These are phyloP conservation scores for Acleris sparsana DNA, from an alignment of 2,888 invertebrate species.

Conservation along the genomic window DNA sequence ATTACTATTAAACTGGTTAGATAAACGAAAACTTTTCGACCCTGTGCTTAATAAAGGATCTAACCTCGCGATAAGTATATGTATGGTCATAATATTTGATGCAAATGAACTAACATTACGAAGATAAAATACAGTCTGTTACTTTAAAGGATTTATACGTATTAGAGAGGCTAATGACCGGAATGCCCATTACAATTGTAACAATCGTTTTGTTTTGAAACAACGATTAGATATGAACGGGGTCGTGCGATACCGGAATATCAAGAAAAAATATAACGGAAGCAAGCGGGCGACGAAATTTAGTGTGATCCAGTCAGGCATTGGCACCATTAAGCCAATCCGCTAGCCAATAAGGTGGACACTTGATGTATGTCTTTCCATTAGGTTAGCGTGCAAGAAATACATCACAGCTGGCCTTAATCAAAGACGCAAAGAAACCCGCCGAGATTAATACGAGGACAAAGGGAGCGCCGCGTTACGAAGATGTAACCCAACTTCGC, in stretches of 20 bases:
- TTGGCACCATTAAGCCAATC: slow-evolving; percentile 76
- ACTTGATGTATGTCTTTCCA: slow-evolving; percentile 82
- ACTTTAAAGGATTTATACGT: slow-evolving; percentile 19
- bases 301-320: slow-evolving; percentile 57
- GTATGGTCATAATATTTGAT: slow-evolving; percentile 56
- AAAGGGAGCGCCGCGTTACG: slow-evolving; percentile 61
- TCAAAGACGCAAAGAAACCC: slow-evolving; percentile 76
- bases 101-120: slow-evolving; percentile 56
- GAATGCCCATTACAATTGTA: neutral
- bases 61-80: slow-evolving; percentile 47
- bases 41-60: slow-evolving; percentile 46
- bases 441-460: slow-evolving; percentile 76
- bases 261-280: slow-evolving; percentile 45
- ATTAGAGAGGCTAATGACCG: slow-evolving; percentile 19
- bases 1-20: slow-evolving; percentile 33
- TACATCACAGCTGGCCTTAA: slow-evolving; percentile 79
- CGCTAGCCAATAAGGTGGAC: slow-evolving; percentile 78
- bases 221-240: slow-evolving; percentile 19
- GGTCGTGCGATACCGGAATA: slow-evolving; percentile 32
- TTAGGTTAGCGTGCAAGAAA: slow-evolving; percentile 79
- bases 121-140: slow-evolving; percentile 48
- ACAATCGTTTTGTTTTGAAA: slow-evolving; percentile 1
- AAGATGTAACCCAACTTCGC: slow-evolving; percentile 52
- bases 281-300: slow-evolving; percentile 61
- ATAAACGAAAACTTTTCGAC: slow-evolving; percentile 40